These are phyloP conservation scores for Trachythela sp. DNA, from an alignment of 64 coral and sea anemone species.

Conservation along the genomic window DNA sequence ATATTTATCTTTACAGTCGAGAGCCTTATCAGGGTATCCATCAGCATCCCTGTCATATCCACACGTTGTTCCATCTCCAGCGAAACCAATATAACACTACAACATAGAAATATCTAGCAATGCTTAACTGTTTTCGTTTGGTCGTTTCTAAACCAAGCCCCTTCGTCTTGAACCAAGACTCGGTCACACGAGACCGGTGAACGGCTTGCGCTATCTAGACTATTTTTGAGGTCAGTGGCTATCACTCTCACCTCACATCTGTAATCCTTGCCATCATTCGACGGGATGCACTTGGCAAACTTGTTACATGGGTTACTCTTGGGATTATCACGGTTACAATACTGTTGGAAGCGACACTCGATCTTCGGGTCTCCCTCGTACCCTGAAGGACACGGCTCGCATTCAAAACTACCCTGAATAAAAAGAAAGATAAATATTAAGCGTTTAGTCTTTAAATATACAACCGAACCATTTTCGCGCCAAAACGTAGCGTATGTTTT, in stretches of 20 bases:
- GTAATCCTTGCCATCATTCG: not conserved
- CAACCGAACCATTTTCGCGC: too few relatives aligned
- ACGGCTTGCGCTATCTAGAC: too few relatives aligned
- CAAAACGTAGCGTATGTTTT: too few relatives aligned
- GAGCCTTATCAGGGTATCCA: not conserved
- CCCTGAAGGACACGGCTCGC: not conserved
- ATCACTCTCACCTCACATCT: not conserved
- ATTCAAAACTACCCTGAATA: slow-evolving; percentile 10
- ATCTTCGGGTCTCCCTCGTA: slow-evolving; percentile 7
- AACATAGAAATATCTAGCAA: not conserved
- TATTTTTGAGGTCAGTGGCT: not conserved
- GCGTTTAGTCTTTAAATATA: too few relatives aligned
- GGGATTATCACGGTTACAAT: not conserved
- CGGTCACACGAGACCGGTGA: too few relatives aligned
- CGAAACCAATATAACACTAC: not conserved
- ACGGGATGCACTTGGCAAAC: not conserved
- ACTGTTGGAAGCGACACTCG: slow-evolving; percentile 8
- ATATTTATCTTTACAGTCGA: not conserved
- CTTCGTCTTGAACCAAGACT: too few relatives aligned
- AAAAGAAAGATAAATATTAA: not conserved
- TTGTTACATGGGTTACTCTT: slow-evolving; percentile 15
- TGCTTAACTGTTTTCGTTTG: not conserved
- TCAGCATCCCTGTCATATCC: not conserved
- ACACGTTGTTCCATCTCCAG: not conserved
- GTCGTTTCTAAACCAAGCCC: too few relatives aligned